A percentile compares a stretch with the other conserved stretches of the same genome.
Evolutionary conservation across 2,888 invertebrate species (phyloP).

Genomic region (Cryptus viduatorius): DNA sequence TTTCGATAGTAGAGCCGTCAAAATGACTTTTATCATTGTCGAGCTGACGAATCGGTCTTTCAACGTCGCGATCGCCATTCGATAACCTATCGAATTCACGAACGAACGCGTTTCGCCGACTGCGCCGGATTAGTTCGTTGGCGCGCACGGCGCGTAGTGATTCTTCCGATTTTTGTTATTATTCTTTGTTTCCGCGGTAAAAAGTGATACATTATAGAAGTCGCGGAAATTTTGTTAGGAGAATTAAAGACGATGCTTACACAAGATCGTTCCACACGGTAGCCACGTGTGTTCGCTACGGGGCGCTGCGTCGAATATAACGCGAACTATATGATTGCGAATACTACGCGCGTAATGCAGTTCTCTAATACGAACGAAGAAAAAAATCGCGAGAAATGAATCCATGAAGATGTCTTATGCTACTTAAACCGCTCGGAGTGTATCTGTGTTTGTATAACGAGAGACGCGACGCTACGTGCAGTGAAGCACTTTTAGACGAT

Average conservation of each 20-base stretch:
- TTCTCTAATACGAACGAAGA: neutral
- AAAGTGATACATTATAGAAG: neutral
- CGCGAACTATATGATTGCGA: neutral
- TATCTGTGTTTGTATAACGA: slow-evolving; percentile 5
- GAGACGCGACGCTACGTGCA: neutral
- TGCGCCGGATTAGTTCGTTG: neutral
- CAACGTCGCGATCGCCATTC: slow-evolving; percentile 2
- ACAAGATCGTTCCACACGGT: slow-evolving; percentile 15
- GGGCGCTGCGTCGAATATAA: neutral
- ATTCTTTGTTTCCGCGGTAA: neutral
- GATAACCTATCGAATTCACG: neutral
- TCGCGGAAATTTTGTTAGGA: neutral
- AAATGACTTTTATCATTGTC: neutral
- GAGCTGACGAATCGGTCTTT: neutral
- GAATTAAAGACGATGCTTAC: slow-evolving; percentile 6
- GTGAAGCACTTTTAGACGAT: neutral
- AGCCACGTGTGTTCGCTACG: slow-evolving; percentile 15
- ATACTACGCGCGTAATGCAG: neutral
- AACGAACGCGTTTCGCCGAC: neutral
- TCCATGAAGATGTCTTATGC: slow-evolving; percentile 14
- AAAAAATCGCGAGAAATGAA: slow-evolving; percentile 7
- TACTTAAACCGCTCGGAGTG: neutral
- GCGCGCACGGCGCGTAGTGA: neutral
- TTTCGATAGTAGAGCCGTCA: neutral
- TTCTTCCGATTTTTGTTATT: neutral